Percentiles rank a stretch among this genome's conserved stretches.
Conservation (phyloP, 2,113 vertebrate genomes). For the Myocastor coypus region DNA sequence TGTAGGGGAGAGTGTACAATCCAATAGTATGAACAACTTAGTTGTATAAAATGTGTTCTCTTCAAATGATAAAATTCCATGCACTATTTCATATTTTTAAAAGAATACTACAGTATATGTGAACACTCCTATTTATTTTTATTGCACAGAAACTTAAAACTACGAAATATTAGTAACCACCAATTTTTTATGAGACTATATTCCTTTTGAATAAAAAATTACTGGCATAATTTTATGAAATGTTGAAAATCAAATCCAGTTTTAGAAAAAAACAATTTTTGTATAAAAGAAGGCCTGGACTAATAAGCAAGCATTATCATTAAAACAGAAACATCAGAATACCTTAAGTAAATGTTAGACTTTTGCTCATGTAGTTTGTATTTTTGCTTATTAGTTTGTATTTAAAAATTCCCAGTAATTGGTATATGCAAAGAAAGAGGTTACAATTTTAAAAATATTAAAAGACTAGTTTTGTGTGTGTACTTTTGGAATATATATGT, state of each 20-base stretch:
- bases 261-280: slow-evolving; percentile 38
- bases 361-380: background rate
- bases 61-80: slow-evolving; percentile 31
- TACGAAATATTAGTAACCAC: background rate
- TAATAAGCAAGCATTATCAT: background rate
- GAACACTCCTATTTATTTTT: slow-evolving; percentile 27
- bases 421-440: slow-evolving; percentile 40
- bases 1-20: background rate
- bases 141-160: slow-evolving; percentile 16
- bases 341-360: background rate
- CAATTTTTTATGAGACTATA: background rate
- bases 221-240: background rate
- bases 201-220: slow-evolving; percentile 41
- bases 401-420: slow-evolving; percentile 41
- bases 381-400: background rate
- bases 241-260: background rate
- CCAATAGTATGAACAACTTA: background rate
- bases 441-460: slow-evolving; percentile 26
- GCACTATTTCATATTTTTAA: slow-evolving; percentile 25
- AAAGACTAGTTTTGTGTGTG: background rate
- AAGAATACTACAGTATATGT: background rate
- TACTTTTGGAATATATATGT: slow-evolving; percentile 20
- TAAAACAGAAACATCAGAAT: background rate
- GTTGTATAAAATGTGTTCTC: slow-evolving; percentile 8
- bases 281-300: background rate